Percentiles rank a stretch among this genome's conserved stretches.
Conservation (phyloP, 1,140 invertebrate genomes). For the Zaprionus davidi region DNA sequence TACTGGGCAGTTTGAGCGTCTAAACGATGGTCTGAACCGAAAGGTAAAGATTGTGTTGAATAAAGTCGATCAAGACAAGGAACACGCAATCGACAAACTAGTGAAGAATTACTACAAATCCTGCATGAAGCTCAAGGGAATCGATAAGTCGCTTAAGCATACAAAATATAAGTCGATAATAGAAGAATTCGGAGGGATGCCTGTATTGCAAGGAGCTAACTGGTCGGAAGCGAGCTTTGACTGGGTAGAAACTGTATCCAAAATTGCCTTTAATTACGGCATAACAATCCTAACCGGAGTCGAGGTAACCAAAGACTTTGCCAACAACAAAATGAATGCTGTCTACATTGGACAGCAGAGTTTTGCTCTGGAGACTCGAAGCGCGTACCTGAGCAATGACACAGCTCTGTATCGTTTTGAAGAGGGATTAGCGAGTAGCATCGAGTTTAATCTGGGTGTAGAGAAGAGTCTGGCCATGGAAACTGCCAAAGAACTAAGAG, state of each 20-base stretch:
- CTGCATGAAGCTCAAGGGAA: slow-evolving; percentile 27
- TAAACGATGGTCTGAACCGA: slow-evolving; percentile 53
- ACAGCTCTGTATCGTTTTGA: background rate
- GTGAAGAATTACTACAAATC: slow-evolving; percentile 55
- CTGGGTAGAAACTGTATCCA: slow-evolving; percentile 45
- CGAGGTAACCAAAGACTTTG: slow-evolving; percentile 59
- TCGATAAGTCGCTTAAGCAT: slow-evolving; percentile 19
- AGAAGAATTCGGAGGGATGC: background rate
- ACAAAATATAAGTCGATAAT: background rate
- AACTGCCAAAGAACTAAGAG: background rate
- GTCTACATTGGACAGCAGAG: background rate
- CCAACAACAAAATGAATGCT: slow-evolving; percentile 54
- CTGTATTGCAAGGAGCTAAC: slow-evolving; percentile 16
- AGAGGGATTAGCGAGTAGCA: background rate
- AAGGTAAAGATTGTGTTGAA: slow-evolving; percentile 50
- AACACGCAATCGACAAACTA: slow-evolving; percentile 19
- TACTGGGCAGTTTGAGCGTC: slow-evolving; percentile 64
- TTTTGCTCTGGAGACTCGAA: background rate
- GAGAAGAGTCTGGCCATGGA: background rate
- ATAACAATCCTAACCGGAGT: slow-evolving; percentile 51
- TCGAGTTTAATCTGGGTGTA: background rate
- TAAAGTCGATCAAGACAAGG: slow-evolving; percentile 10
- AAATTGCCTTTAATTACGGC: slow-evolving; percentile 11
- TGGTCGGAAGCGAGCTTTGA: slow-evolving; percentile 52
- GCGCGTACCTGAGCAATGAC: background rate